Evolutionary conservation across 2,888 invertebrate species (phyloP).

Genomic region (Drosophila paranaensis): DNA sequence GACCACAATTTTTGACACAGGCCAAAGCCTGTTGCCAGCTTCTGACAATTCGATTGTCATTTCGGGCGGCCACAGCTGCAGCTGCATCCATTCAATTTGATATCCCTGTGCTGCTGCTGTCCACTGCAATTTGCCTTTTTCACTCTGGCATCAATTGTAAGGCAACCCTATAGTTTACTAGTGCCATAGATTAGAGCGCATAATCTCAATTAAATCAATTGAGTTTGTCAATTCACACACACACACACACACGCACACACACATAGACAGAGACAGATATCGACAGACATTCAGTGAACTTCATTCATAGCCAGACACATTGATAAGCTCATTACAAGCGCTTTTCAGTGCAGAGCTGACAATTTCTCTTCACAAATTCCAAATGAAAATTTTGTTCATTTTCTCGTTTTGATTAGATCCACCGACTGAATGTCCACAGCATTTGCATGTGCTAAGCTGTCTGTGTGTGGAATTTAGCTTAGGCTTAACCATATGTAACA

Average conservation of each 20-base stretch:
- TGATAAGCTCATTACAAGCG: constrained; percentile 24
- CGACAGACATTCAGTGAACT: not conserved
- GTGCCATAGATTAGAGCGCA: constrained; percentile 40
- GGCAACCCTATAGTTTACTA: constrained; percentile 44
- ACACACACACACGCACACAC: too few relatives aligned
- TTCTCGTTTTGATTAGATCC: not conserved
- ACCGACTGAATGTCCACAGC: not conserved
- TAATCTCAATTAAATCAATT: constrained; percentile 74
- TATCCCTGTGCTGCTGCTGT: constrained; percentile 22
- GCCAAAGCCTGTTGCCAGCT: not conserved
- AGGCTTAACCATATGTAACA: not conserved
- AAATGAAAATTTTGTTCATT: constrained; percentile 5
- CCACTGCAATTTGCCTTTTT: constrained; percentile 65
- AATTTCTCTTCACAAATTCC: constrained; percentile 5
- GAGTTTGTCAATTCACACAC: constrained; percentile 30
- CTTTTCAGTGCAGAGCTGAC: constrained; percentile 11
- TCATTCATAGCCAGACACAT: constrained; percentile 22
- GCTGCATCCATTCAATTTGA: constrained; percentile 17
- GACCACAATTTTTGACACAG: not conserved
- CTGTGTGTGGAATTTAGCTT: not conserved
- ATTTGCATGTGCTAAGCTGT: not conserved
- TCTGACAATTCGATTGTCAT: not conserved
- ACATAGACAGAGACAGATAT: too few relatives aligned
- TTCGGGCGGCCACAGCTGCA: not conserved
- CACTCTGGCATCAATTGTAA: constrained; percentile 38